phyloP scores from a whole-genome alignment of 2,113 vertebrate species.

The Hiodon tergisus region DNA sequence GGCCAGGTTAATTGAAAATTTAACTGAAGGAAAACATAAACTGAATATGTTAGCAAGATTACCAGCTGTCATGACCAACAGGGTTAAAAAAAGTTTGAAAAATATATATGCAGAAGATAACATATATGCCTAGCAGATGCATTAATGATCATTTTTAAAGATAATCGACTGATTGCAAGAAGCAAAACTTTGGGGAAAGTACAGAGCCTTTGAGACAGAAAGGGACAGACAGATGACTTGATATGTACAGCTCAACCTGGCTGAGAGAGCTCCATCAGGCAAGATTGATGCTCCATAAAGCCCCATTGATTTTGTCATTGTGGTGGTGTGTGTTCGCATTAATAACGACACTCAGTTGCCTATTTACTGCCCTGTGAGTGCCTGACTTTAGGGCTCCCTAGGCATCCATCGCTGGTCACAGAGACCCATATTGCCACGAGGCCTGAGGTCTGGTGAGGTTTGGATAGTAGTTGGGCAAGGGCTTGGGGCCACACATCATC shows the following conservation, averaged over 20 bases:
- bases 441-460: conserved; percentile 43
- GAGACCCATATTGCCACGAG: conserved; percentile 50
- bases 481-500: conserved; percentile 61
- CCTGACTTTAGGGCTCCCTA: conserved; percentile 58
- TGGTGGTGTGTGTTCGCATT: conserved; percentile 67
- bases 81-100: too few species aligned
- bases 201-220: conserved; percentile 42
- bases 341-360: conserved; percentile 69
- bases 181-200: conserved; percentile 46
- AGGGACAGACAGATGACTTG: conserved; percentile 44
- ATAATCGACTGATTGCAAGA: too few species aligned
- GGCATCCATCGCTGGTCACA: conserved; percentile 48
- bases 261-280: conserved; percentile 50
- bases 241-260: conserved; percentile 3
- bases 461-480: conserved; percentile 52
- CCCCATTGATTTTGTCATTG: conserved; percentile 72
- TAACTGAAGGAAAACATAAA: too few species aligned
- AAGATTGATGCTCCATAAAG: conserved; percentile 71
- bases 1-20: too few species aligned
- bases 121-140: too few species aligned
- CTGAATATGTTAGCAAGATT: too few species aligned
- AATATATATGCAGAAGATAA: too few species aligned
- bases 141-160: too few species aligned
- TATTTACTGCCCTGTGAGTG: conserved; percentile 59
- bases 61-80: too few species aligned